Evolutionary conservation across 2,888 invertebrate species (phyloP).

Genomic region (Drosophila siamana): DNA sequence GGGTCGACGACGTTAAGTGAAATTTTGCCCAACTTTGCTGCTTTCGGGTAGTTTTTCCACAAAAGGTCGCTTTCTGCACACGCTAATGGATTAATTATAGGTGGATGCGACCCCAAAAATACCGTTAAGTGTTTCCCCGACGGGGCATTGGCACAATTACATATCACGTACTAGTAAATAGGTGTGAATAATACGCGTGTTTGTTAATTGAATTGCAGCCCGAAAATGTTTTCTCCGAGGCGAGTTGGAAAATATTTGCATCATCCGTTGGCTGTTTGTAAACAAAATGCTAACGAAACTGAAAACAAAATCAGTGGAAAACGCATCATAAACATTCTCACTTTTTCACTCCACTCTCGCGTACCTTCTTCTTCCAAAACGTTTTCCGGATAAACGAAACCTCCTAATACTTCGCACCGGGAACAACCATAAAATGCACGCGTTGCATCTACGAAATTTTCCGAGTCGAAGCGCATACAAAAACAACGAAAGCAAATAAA

Average conservation of each 20-base stretch:
- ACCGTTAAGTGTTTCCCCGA: conserved; percentile 2
- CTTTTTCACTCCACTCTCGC: conserved; percentile 5
- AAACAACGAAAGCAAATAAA: conserved; percentile 22
- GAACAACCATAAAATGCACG: conserved; percentile 72
- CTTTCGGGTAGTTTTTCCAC: conserved; percentile 1
- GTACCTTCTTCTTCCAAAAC: no score
- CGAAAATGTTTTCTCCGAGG: conserved; percentile 21
- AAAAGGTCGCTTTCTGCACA: conserved; percentile 78
- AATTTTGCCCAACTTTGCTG: conserved; percentile 39
- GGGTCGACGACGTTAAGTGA: conserved; percentile 60
- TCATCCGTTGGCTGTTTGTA: conserved; percentile 30
- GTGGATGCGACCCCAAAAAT: conserved; percentile 20
- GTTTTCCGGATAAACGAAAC: conserved; percentile 35
- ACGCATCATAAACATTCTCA: conserved; percentile 62
- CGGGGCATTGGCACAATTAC: conserved; percentile 23
- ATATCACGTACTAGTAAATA: conserved; percentile 6
- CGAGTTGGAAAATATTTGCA: conserved; percentile 40
- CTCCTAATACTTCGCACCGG: conserved; percentile 19
- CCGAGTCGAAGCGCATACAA: conserved; percentile 29
- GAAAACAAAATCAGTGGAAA: conserved; percentile 36
- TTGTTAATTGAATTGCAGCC: conserved; percentile 13
- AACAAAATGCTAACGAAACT: conserved; percentile 25
- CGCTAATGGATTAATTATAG: conserved; percentile 65
- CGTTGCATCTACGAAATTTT: conserved; percentile 60
- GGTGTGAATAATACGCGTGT: conserved; percentile 24